phyloP scores from a whole-genome alignment of 2,113 vertebrate species.

The Petroica traversi region DNA sequence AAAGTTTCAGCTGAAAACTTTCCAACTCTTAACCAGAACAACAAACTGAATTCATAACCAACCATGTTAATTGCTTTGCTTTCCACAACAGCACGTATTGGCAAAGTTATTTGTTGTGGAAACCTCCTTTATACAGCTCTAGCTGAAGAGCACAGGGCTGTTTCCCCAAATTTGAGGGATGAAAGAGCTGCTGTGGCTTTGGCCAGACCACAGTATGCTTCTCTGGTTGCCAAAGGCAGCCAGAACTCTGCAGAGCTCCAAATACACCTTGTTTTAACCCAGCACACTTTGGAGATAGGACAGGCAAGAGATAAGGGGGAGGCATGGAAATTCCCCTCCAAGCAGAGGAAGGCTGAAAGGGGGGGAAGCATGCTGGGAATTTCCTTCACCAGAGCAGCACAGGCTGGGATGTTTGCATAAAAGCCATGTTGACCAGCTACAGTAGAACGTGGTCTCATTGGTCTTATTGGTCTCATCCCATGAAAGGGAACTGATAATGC shows the following conservation, averaged over 20 bases:
- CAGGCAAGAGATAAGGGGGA: neutral
- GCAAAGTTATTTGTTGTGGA: neutral
- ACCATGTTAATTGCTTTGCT: slow-evolving; percentile 1
- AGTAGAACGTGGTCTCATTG: neutral
- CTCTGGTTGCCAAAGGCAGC: neutral
- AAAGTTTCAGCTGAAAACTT: neutral
- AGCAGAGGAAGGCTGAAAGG: neutral
- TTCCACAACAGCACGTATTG: neutral
- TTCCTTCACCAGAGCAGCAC: neutral
- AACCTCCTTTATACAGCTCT: neutral
- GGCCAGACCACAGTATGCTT: neutral
- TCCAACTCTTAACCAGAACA: slow-evolving; percentile 10
- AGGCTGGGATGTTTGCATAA: neutral
- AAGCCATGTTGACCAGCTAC: neutral
- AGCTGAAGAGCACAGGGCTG: neutral
- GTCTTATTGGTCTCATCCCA: neutral
- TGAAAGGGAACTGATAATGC: neutral
- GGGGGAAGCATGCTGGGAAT: neutral
- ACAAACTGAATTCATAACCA: slow-evolving; percentile 12
- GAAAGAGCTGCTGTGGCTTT: neutral
- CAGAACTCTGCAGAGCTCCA: neutral
- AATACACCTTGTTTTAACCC: neutral
- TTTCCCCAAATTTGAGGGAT: neutral
- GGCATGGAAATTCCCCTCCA: neutral
- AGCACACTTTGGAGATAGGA: neutral